Evolutionary conservation across 1,140 invertebrate species (phyloP), one percentile per base, ranked within the genome.

Genomic region (Drosophila arizonae): DNA sequence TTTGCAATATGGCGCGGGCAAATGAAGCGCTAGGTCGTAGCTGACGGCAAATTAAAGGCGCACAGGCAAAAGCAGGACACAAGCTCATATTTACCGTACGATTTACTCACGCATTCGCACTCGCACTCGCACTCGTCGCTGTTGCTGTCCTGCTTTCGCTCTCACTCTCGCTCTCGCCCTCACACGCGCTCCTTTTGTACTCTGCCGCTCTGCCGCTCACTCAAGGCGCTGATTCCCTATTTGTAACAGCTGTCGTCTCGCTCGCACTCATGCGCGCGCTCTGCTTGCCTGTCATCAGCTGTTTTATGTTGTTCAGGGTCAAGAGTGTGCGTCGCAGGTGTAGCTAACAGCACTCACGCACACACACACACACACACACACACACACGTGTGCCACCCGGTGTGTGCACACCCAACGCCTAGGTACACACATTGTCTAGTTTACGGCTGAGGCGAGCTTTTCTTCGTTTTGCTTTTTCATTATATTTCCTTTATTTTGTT

Each of bases 281-380:
- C 39, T 26, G 36, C 54, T 67, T 63, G 50, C 67, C 81, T 87
- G 81, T 81, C 82, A 85, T 85, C 81, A 85, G 81, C 81, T 85
- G 81, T 85, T 85, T 85, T 81, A 87, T 85, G 82, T 85, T 85
- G 82, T 87, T 85, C 82, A 85, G 81, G 81, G 81, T 85, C 81
- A 85, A 85, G 82, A 76, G 82, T 72, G 79, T 71, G 79, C 80
- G 69, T 85, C 65, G 81, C 81, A 85, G 81, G 81, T 85, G 81
- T 85, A 72, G 66, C 68, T 51, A 43, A 61, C 52, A 51, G 48
- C 48, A 46, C 60, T 28, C 60, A 36, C 6, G 26, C 30, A 6
- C 60, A 41, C 60, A 51, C 60, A 26, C 46, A n/a, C 48, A 26
- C 39, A 6, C 39, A 51, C 15, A n/a, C 50, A 5, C 13, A 17